Evolutionary conservation across 37 sponge, comb jelly and placozoan species (phyloP).

Genomic region (Chondrosia reniformis): DNA sequence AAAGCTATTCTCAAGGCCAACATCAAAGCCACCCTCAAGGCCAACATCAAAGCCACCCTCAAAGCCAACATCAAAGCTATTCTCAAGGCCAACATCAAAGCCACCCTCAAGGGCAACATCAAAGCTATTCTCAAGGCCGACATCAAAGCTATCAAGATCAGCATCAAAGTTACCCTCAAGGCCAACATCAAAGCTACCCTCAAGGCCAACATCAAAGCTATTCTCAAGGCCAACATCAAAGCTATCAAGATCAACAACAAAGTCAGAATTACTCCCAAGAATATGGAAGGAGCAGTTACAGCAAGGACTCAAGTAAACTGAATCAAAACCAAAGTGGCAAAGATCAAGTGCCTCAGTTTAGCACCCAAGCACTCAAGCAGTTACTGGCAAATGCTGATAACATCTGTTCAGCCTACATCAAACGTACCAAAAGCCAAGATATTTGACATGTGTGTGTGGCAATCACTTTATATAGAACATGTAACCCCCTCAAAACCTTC

Average conservation of each 20-base stretch:
- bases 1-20: no score
- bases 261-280: not conserved
- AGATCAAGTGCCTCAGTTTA: not conserved
- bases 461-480: no score
- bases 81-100: no score
- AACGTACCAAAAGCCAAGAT: slow-evolving; percentile 13
- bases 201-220: not conserved
- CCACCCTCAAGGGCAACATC: no score
- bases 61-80: no score
- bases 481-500: no score
- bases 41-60: no score
- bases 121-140: not conserved
- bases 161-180: not conserved
- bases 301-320: not conserved
- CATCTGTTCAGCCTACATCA: slow-evolving; percentile 20
- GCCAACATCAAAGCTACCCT: slow-evolving; percentile 6
- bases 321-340: not conserved
- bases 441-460: no score
- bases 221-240: not conserved
- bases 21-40: no score
- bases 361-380: slow-evolving; percentile 3
- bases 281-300: not conserved
- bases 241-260: not conserved
- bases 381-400: slow-evolving; percentile 6
- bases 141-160: not conserved